A percentile compares a stretch with the other conserved stretches of the same genome.
Evolutionary conservation across 2,797 vertebrate species (phyloP).

Genomic region (Fundulus diaphanus): DNA sequence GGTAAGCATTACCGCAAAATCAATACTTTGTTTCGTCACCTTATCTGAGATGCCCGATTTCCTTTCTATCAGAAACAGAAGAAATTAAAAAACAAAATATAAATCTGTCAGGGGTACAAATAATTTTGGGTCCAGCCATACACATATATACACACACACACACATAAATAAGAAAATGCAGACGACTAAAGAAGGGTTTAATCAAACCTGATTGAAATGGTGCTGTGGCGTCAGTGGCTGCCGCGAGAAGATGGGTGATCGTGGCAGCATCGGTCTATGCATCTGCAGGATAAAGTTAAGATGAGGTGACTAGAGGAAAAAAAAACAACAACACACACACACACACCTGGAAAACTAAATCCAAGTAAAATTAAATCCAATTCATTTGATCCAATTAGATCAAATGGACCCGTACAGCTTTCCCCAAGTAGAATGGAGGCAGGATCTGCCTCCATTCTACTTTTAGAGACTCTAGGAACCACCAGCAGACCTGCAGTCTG

Average conservation of each 20-base stretch:
- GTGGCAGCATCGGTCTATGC: conserved; percentile 63
- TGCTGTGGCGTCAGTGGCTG: conserved; percentile 71
- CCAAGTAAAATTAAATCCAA: too few relatives aligned
- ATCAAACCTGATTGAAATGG: conserved; percentile 76
- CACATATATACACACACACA: too few relatives aligned
- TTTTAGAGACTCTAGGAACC: too few relatives aligned
- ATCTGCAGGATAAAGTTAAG: conserved; percentile 56
- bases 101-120: not conserved
- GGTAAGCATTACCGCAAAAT: not conserved
- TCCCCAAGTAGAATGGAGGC: too few relatives aligned
- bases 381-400: too few relatives aligned
- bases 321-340: too few relatives aligned
- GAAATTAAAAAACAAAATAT: not conserved
- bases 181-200: not conserved
- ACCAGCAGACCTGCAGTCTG: too few relatives aligned
- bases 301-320: not conserved
- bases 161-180: not conserved
- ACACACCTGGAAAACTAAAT: not conserved
- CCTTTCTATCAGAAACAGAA: too few relatives aligned
- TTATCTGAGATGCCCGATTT: not conserved
- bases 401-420: too few relatives aligned
- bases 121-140: not conserved
- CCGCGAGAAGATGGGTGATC: conserved; percentile 70
- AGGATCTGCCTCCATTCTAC: too few relatives aligned
- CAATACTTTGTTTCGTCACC: too few relatives aligned